Evolutionary conservation across 2,797 vertebrate species (phyloP).

Genomic region (Macropodus opercularis): DNA sequence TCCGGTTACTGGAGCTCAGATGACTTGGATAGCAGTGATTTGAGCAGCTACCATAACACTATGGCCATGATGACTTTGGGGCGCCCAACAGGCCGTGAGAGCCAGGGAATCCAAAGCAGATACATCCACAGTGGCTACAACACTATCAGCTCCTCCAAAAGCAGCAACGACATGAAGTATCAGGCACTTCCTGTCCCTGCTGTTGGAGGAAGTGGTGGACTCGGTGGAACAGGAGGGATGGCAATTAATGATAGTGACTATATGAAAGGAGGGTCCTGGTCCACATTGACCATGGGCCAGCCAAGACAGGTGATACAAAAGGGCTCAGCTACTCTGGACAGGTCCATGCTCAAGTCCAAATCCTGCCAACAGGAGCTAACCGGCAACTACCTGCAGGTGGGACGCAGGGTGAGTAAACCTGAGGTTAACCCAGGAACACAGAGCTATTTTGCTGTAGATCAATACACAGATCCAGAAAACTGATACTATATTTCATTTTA

Average conservation of each 20-base stretch:
- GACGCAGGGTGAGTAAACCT: slow-evolving; percentile 67
- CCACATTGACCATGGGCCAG: slow-evolving; percentile 93
- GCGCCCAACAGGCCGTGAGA: slow-evolving; percentile 74
- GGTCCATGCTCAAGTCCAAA: slow-evolving; percentile 96
- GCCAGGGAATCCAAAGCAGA: slow-evolving; percentile 73
- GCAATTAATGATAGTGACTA: slow-evolving; percentile 86
- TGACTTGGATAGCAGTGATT: slow-evolving; percentile 92
- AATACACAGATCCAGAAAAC: not conserved
- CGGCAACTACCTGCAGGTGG: slow-evolving; percentile 96
- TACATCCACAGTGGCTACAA: slow-evolving; percentile 97
- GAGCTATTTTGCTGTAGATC: not conserved
- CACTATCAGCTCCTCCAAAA: slow-evolving; percentile 96
- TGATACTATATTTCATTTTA: slow-evolving; percentile 14
- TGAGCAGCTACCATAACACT: slow-evolving; percentile 89
- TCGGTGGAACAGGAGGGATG: slow-evolving; percentile 78
- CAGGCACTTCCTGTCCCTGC: slow-evolving; percentile 80
- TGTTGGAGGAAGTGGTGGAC: slow-evolving; percentile 71
- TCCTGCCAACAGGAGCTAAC: slow-evolving; percentile 96
- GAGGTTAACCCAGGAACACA: not conserved
- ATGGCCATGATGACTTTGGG: slow-evolving; percentile 94
- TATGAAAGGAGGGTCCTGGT: slow-evolving; percentile 96
- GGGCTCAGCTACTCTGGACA: slow-evolving; percentile 95
- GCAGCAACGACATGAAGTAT: slow-evolving; percentile 91
- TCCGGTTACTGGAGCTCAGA: slow-evolving; percentile 99
- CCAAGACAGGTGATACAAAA: slow-evolving; percentile 94